These are phyloP conservation scores for Torymus texanus DNA, from an alignment of 2,888 invertebrate genomes.

Conservation along the genomic window DNA sequence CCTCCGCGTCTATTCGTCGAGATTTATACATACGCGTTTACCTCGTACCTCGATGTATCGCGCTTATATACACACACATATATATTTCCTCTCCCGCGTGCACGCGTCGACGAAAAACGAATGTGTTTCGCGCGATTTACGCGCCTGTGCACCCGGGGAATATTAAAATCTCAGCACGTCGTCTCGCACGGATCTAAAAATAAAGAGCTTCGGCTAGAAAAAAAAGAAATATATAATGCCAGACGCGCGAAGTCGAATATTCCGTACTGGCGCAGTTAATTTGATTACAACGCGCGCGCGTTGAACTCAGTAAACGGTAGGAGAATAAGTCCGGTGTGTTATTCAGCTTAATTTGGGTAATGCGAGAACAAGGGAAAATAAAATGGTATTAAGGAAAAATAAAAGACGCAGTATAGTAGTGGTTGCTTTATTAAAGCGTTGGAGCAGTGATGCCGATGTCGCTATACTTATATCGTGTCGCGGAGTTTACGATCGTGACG, in stretches of 20 bases:
- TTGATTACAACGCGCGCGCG: constrained; percentile 55
- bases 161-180: constrained; percentile 37
- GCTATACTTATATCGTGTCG: too few relatives aligned
- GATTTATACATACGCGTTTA: too few relatives aligned
- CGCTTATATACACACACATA: too few relatives aligned
- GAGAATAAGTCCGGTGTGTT: constrained; percentile 23
- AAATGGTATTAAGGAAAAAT: not conserved
- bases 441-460: too few relatives aligned
- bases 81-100: not conserved
- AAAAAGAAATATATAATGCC: not conserved
- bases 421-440: too few relatives aligned
- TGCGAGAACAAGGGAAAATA: constrained; percentile 7
- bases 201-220: constrained; percentile 9
- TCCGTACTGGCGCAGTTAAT: constrained; percentile 57
- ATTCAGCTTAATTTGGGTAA: constrained; percentile 47
- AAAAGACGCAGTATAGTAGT: not conserved
- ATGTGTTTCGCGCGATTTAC: constrained; percentile 14
- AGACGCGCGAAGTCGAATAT: constrained; percentile 45
- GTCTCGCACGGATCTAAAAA: constrained; percentile 5
- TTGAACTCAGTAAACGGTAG: constrained; percentile 38
- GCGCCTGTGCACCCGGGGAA: not conserved
- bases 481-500: too few relatives aligned
- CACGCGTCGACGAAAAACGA: constrained; percentile 13
- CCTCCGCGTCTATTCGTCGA: too few relatives aligned
- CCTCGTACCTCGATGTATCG: too few relatives aligned